Evolutionary conservation across 2,113 vertebrate genomes (phyloP).

Genomic region (Myiagra hebetior): DNA sequence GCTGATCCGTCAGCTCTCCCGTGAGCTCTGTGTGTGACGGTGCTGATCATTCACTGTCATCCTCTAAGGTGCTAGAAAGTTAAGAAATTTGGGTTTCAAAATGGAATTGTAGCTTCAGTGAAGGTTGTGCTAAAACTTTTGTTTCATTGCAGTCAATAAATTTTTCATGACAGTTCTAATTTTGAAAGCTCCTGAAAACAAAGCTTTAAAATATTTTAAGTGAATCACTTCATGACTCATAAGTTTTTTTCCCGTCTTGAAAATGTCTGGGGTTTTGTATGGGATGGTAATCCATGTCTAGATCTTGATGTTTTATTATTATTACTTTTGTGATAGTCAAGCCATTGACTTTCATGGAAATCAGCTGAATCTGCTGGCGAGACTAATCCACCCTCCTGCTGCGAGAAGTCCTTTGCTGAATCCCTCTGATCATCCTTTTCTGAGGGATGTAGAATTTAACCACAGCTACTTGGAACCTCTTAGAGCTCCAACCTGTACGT

Average conservation of each 20-base stretch:
- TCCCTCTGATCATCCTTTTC: not conserved
- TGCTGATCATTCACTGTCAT: not conserved
- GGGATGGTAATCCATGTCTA: not conserved
- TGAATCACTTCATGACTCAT: not conserved
- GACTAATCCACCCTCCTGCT: not conserved
- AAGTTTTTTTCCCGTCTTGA: not conserved
- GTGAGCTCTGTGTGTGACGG: fast-evolving
- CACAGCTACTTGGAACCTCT: not conserved
- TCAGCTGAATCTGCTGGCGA: not conserved
- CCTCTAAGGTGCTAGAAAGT: not conserved
- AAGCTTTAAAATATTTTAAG: not conserved
- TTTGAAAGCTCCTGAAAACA: not conserved
- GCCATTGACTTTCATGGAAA: not conserved
- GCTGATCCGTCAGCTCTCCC: fast-evolving
- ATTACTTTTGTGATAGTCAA: not conserved
- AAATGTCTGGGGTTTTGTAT: not conserved
- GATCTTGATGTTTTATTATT: not conserved
- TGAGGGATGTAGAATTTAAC: not conserved
- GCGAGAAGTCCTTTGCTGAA: not conserved
- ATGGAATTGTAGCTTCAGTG: not conserved
- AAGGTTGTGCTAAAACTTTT: not conserved
- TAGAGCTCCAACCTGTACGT: not conserved
- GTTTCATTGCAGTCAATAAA: not conserved
- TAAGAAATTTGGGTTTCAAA: not conserved
- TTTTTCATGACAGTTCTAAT: not conserved